Conservation (phyloP, 2,888 invertebrate genomes). For the Podabrus alpinus region DNA sequence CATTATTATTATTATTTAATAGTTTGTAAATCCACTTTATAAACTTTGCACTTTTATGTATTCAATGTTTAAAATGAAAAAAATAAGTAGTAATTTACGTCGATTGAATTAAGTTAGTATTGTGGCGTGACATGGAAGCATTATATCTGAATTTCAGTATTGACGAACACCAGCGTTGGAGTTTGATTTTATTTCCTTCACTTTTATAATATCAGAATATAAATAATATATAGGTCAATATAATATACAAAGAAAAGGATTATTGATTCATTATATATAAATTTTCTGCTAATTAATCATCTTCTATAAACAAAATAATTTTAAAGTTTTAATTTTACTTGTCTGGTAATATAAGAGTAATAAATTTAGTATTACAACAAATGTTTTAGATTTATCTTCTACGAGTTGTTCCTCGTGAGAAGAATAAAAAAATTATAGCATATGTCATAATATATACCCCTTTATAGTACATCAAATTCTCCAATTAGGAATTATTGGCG, state of each 20-base stretch:
- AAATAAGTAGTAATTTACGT: background rate
- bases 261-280: background rate
- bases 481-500: too few species aligned
- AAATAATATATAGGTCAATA: background rate
- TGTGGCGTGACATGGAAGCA: background rate
- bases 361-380: too few species aligned
- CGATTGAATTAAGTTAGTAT: background rate
- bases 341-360: too few species aligned
- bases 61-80: background rate
- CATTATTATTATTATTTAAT: background rate
- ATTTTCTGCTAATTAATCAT: background rate
- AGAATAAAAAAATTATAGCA: too few species aligned
- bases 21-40: background rate
- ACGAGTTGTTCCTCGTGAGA: too few species aligned
- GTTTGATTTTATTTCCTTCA: background rate
- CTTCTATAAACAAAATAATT: background rate
- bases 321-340: background rate
- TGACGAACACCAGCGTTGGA: background rate
- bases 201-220: background rate
- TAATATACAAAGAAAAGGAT: background rate
- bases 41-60: background rate
- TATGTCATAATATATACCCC: too few species aligned
- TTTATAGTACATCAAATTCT: too few species aligned
- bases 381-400: too few species aligned
- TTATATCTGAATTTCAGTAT: background rate